These are phyloP conservation scores for Hybos culiciformis DNA, from an alignment of 2,888 invertebrate species.

Conservation along the genomic window DNA sequence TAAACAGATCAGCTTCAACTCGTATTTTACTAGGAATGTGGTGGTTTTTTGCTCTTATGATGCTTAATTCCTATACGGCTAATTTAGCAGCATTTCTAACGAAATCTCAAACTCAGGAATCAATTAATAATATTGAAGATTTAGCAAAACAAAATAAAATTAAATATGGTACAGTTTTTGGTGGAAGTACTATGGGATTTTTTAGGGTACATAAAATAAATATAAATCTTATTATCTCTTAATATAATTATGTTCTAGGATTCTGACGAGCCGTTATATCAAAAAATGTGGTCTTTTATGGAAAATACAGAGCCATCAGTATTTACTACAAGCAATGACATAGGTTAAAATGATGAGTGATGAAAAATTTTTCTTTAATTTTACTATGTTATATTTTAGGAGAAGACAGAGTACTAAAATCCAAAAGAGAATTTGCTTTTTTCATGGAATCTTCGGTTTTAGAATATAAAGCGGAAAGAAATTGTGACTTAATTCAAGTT, in stretches of 20 bases:
- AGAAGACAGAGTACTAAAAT: slow-evolving; percentile 66
- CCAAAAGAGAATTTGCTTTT: slow-evolving; percentile 75
- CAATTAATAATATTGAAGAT: slow-evolving; percentile 84
- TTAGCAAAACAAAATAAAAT: slow-evolving; percentile 85
- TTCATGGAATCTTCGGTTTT: slow-evolving; percentile 93
- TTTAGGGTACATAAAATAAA: too few relatives aligned
- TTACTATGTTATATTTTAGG: too few relatives aligned
- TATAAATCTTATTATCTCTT: too few relatives aligned
- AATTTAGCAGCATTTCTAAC: slow-evolving; percentile 89
- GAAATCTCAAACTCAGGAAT: slow-evolving; percentile 53
- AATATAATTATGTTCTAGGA: slow-evolving; percentile 50
- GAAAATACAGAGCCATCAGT: slow-evolving; percentile 68
- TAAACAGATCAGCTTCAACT: slow-evolving; percentile 67
- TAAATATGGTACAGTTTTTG: slow-evolving; percentile 83
- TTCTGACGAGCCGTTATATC: slow-evolving; percentile 78
- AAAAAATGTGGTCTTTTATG: slow-evolving; percentile 90
- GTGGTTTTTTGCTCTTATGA: slow-evolving; percentile 89
- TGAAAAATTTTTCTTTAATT: too few relatives aligned
- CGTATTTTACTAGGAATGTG: slow-evolving; percentile 78
- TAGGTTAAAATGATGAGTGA: too few relatives aligned
- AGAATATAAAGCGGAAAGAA: slow-evolving; percentile 77
- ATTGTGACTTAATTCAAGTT: slow-evolving; percentile 73
- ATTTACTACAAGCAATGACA: slow-evolving; percentile 67
- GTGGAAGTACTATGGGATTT: slow-evolving; percentile 85
- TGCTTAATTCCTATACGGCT: slow-evolving; percentile 88